Percentiles rank a stretch among this genome's conserved stretches.
These are phyloP conservation scores for Alviniconcha marisindica DNA, from an alignment of 1,140 invertebrate species.

Conservation along the genomic window DNA sequence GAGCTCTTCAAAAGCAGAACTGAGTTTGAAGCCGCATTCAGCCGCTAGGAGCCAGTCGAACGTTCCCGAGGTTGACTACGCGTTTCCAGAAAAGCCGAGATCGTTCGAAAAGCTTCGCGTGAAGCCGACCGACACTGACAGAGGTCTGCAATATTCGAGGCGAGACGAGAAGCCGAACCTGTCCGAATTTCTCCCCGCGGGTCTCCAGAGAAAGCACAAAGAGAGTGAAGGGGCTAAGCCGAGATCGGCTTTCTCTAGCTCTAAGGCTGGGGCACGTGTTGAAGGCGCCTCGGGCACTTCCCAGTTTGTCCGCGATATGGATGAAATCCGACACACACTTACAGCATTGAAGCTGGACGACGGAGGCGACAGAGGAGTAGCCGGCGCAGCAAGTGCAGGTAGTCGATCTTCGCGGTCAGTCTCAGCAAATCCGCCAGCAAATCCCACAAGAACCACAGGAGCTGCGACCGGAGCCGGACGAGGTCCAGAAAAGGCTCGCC, in stretches of 20 bases:
- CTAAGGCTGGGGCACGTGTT: not conserved
- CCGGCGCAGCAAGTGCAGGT: not conserved
- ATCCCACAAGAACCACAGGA: not conserved
- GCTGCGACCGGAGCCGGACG: no score
- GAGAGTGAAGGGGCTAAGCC: not conserved
- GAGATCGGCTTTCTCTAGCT: not conserved
- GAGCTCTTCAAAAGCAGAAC: not conserved
- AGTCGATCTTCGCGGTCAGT: not conserved
- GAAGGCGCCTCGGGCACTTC: not conserved
- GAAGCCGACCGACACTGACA: not conserved
- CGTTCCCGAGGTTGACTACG: not conserved
- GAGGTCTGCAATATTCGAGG: not conserved
- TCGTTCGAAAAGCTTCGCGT: not conserved
- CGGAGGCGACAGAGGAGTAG: not conserved
- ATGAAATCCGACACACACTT: not conserved
- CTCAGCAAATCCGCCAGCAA: not conserved
- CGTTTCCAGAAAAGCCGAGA: no score
- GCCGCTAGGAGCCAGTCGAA: not conserved
- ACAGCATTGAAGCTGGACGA: not conserved
- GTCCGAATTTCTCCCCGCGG: not conserved
- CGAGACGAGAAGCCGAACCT: conserved; percentile 12
- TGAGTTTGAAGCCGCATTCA: not conserved
- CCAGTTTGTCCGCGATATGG: not conserved
- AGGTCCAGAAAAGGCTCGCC: not conserved
- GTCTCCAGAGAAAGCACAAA: not conserved